Evolutionary conservation across 2,113 vertebrate species (phyloP).

Genomic region (Indri indri): DNA sequence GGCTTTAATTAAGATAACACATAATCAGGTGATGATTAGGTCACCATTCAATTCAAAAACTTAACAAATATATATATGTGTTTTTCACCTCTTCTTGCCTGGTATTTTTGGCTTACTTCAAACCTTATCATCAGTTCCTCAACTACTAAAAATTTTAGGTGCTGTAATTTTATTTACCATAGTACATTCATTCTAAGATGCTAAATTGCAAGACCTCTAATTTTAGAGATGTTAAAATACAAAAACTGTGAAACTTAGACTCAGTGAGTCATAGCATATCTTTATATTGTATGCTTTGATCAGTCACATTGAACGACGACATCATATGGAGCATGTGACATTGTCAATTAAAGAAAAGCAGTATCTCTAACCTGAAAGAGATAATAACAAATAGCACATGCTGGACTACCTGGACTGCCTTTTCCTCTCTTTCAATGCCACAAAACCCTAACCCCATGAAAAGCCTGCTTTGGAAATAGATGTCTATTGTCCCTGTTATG

Average conservation of each 20-base stretch:
- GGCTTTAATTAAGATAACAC: conserved; percentile 49
- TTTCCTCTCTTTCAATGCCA: not conserved
- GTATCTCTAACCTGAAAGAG: not conserved
- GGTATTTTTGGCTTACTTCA: not conserved
- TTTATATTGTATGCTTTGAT: not conserved
- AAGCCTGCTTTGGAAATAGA: not conserved
- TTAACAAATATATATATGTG: not conserved
- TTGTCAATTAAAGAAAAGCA: not conserved
- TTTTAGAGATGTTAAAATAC: conserved; percentile 8
- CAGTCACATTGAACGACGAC: not conserved
- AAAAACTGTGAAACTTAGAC: not conserved
- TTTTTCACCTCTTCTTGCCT: not conserved
- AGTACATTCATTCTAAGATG: not conserved
- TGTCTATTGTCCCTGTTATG: not conserved
- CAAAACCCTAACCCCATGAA: not conserved
- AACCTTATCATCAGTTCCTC: not conserved
- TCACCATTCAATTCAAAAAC: conserved; percentile 29
- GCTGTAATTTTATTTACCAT: not conserved
- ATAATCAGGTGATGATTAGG: not conserved
- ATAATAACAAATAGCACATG: not conserved
- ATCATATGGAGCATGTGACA: not conserved
- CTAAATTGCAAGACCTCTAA: not conserved
- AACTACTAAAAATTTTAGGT: not conserved
- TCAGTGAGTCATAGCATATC: not conserved
- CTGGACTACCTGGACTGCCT: not conserved